Base-by-base conservation (phyloP, 2,888 invertebrate genomes). In the Podotricha telesiphe region DNA sequence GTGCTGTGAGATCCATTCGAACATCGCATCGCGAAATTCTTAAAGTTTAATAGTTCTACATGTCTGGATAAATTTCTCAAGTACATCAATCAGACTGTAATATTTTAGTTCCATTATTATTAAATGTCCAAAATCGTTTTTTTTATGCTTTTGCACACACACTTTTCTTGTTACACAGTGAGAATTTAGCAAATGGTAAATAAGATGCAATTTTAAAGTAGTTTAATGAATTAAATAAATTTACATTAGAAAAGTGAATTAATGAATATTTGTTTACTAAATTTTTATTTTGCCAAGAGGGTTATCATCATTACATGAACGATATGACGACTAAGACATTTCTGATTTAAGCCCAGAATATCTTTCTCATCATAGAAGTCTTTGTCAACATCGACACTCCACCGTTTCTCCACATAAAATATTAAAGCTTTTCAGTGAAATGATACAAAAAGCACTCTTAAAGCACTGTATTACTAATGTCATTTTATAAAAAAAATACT, bases 341-440 rank as follows among this genome's bases (percentile, higher is more conserved):
- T 3, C 37, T 17, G n/a, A 37, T 17, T 37, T 19, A 17, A 53
- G 6, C 37, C 10, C 28, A 37, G 13, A 37, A 11, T 10, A 5
- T 51, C 34, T n/a, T 11, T n/a, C n/a, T n/a, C n/a, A n/a, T n/a
- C n/a, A n/a, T n/a, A n/a, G n/a, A n/a, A n/a, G 28, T 37, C 55
- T 55, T 4, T 5, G 8, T 55, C n/a, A 45, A 20, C n/a, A 42
- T 11, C 11, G 17, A 28, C n/a, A 37, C 55, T n/a, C 20, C 42
- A 42, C 20, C 22, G 20, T 20, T 15, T 40, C 15, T 19, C 45
- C n/a, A 45, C 11, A 45, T 45, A 59, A 59, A 45, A 45, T 59
- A 59, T 59, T 59, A 59, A 59, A 59, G 59, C 45, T 59, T 45
- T 59, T 42, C 17, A 59, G 45, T 59, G n/a, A 45, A 59, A 59